Conservation (phyloP, 2,113 vertebrate genomes). For the Gasterosteus aculeatus region DNA sequence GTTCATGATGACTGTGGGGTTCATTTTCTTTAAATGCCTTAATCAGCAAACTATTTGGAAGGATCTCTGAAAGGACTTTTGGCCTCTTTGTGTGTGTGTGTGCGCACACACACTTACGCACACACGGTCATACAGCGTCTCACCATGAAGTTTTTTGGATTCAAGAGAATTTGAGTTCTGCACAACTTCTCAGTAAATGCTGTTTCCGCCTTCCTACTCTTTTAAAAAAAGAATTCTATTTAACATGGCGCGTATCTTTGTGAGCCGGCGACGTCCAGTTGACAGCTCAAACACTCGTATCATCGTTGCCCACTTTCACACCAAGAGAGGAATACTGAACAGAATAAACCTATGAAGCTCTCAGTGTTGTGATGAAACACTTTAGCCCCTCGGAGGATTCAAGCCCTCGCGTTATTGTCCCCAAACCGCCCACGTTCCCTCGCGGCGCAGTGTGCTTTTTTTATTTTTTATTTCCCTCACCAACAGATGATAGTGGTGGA, state of each 20-base stretch:
- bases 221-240: background rate
- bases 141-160: constrained; percentile 14
- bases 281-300: background rate
- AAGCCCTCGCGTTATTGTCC: background rate
- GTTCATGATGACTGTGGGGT: constrained; percentile 48
- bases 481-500: background rate
- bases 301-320: background rate
- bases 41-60: constrained; percentile 61
- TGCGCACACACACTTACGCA: constrained; percentile 12
- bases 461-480: background rate
- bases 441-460: background rate
- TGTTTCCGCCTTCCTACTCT: background rate
- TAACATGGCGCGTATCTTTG: constrained; percentile 6
- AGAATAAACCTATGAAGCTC: background rate
- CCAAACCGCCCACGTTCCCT: constrained; percentile 4
- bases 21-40: constrained; percentile 70
- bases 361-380: background rate
- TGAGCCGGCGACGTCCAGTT: background rate
- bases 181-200: constrained; percentile 1
- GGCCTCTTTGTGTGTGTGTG: background rate
- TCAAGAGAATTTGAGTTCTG: constrained; percentile 23
- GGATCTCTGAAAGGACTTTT: constrained; percentile 39
- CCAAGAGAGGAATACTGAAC: background rate
- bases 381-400: background rate
- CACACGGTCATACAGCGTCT: background rate